Base-by-base conservation (phyloP, 2,888 invertebrate species). In the Tricholauxania praeusta region DNA sequence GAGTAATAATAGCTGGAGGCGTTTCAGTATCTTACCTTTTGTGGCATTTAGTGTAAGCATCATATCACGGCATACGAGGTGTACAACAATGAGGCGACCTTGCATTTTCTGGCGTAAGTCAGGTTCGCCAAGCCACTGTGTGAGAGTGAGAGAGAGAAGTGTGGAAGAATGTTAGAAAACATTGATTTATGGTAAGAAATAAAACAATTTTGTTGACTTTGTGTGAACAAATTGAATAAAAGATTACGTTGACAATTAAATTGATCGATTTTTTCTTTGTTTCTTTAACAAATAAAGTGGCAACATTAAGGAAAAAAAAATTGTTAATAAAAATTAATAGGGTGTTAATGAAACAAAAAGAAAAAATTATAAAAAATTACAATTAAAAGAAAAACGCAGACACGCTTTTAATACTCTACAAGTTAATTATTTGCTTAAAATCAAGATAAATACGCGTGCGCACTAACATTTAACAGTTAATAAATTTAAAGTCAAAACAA, bases 121-220 rank as follows among this genome's bases (percentile, higher is more conserved):
- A 15, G 92, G 88, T 83, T 95, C 94, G 7, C 96, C 96, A 76
- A 93, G 91, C 96, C 96, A 96, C 94, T 96, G 87, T 10, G 7
- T 14, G 12, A 1, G 10, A n/a, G n/a, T n/a, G 15, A 28, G 39
- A 1, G 10, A 39, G 39, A 39, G 2, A 39, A 28, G 28, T 28
- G 3, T 28, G 28, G 28, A n/a, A 49, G 28, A 52, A 22, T 32
- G 51, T 65, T 19, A 39, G 52, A 52, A 63, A 63, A 47, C 47
- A 28, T 49, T 69, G 15, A 28, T 48, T 66, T 49, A n/a, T 10
- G 15, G 51, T 66, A 57, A 19, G 72, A 76, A 28, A 3, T 28
- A 3, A 28, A 28, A 28, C 4, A 28, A 28, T 4, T 28, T n/a
- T 65, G 15, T 12, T 51, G 52, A 3, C 5, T 52, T 52, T n/a